phyloP scores from a whole-genome alignment of 2,888 invertebrate species.

The Tachina grossa region DNA sequence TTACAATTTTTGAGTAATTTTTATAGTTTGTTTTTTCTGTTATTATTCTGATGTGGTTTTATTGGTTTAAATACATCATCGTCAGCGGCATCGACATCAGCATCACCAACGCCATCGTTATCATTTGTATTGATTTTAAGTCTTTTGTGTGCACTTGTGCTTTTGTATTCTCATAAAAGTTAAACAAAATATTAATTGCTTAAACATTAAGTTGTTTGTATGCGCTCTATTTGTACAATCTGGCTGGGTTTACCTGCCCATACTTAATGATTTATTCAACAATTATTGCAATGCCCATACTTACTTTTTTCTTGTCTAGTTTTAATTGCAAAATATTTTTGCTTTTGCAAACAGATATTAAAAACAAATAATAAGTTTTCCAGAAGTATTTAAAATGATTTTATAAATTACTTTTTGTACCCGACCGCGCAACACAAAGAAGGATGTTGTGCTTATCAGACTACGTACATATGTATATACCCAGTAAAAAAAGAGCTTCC shows the following conservation, averaged over 20 bases:
- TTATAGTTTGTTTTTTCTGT: constrained; percentile 41
- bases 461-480: no score
- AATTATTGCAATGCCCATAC: background rate
- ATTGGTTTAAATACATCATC: constrained; percentile 63
- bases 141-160: constrained; percentile 26
- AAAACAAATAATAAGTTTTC: no score
- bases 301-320: no score
- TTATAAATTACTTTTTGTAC: no score
- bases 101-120: constrained; percentile 27
- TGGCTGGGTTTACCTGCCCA: background rate
- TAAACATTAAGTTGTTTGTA: constrained; percentile 44
- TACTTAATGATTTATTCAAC: constrained; percentile 29
- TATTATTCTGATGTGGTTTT: constrained; percentile 42
- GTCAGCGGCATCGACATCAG: constrained; percentile 14
- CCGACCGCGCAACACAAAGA: no score
- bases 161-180: constrained; percentile 53
- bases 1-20: constrained; percentile 71
- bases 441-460: no score
- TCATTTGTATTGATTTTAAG: constrained; percentile 42
- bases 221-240: background rate
- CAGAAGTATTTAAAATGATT: no score
- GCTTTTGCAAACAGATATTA: no score
- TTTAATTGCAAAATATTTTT: no score
- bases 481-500: no score
- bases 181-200: constrained; percentile 58